Conservation (phyloP, 2,113 vertebrate genomes). For the Alouatta palliata region DNA sequence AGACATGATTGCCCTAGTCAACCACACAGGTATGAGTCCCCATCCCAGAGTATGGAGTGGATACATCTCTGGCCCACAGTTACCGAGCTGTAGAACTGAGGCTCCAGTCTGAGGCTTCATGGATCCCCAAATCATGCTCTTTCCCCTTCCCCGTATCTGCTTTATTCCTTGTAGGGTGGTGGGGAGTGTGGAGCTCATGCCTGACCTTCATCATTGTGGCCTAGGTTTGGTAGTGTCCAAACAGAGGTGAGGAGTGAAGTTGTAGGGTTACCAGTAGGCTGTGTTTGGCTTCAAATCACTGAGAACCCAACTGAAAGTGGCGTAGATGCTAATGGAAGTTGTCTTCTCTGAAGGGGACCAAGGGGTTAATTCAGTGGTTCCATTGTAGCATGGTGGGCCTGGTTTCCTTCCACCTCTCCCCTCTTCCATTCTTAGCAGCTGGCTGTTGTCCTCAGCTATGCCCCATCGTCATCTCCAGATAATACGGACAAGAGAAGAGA, state of each 20-base stretch:
- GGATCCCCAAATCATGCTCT: background rate
- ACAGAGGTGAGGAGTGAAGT: no score
- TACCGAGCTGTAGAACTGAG: background rate
- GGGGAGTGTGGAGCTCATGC: background rate
- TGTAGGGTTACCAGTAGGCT: background rate
- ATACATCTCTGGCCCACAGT: background rate
- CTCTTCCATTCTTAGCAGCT: background rate
- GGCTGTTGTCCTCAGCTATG: background rate
- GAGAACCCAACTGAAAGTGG: background rate
- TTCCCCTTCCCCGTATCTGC: background rate
- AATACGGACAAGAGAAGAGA: background rate
- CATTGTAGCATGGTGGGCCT: rapidly evolving
- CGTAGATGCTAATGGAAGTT: no score
- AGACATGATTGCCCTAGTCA: rapidly evolving
- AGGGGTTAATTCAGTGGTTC: background rate
- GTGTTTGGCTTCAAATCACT: background rate
- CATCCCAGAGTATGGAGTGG: background rate
- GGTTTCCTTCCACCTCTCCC: background rate
- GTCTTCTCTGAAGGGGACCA: background rate
- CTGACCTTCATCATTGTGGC: rapidly evolving
- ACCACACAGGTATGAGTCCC: rapidly evolving
- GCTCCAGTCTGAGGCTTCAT: background rate
- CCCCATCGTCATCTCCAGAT: background rate
- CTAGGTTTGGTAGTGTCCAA: background rate
- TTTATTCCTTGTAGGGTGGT: background rate